phyloP scores from a whole-genome alignment of 2,113 vertebrate species.

The Poeciliopsis turrubarensis region DNA sequence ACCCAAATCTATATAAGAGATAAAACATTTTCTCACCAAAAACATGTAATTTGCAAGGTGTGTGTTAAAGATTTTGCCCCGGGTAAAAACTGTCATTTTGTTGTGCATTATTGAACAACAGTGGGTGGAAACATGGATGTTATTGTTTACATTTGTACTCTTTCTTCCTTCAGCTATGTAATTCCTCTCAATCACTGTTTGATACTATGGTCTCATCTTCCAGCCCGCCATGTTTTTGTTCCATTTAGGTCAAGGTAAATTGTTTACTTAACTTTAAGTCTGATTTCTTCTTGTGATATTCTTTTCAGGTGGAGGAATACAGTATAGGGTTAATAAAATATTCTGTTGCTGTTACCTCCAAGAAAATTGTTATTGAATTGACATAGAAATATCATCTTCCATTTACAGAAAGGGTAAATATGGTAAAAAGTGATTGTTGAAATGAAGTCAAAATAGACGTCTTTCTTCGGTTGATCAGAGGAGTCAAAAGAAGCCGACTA shows the following conservation, averaged over 20 bases:
- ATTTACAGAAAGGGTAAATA: background rate
- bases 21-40: conserved; percentile 12
- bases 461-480: background rate
- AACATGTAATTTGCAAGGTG: conserved; percentile 1
- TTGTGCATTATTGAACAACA: background rate
- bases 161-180: conserved; percentile 15
- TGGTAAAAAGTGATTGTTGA: background rate
- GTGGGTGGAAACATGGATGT: conserved; percentile 14
- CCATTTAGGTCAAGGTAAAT: conserved; percentile 25
- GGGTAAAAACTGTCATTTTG: conserved; percentile 11
- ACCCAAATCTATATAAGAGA: background rate
- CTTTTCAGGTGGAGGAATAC: conserved; percentile 12
- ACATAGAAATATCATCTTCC: too few relatives aligned
- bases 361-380: background rate
- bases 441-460: background rate
- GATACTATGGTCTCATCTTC: conserved; percentile 11
- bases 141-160: conserved; percentile 21
- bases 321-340: conserved; percentile 41
- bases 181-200: conserved; percentile 14
- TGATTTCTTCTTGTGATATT: conserved; percentile 26
- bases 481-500: too few relatives aligned
- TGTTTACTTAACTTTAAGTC: conserved; percentile 47
- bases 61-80: background rate
- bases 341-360: conserved; percentile 32
- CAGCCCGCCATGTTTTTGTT: background rate